Percentiles rank a stretch among this genome's conserved stretches.
phyloP scores from a whole-genome alignment of 2,113 vertebrate species.

The Thunnus thynnus region DNA sequence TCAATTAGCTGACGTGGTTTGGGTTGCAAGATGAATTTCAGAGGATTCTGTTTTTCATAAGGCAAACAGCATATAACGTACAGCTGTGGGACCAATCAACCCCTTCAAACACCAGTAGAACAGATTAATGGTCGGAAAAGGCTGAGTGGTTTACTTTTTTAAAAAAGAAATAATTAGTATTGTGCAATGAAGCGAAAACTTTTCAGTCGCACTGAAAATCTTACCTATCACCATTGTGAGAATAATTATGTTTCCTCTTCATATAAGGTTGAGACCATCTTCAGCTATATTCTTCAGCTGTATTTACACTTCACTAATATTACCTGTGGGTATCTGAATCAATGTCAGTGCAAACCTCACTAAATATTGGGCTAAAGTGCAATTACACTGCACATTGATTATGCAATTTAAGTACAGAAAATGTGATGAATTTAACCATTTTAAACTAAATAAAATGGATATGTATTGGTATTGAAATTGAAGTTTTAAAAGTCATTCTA shows the following conservation, averaged over 20 bases:
- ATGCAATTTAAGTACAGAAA: background rate
- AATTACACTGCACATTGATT: background rate
- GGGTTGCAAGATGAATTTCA: conserved; percentile 72
- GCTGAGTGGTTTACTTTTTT: conserved; percentile 43
- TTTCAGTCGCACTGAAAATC: background rate
- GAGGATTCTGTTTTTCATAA: conserved; percentile 56
- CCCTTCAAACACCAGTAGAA: conserved; percentile 39
- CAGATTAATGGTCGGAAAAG: conserved; percentile 53
- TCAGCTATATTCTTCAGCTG: background rate
- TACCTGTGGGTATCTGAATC: background rate
- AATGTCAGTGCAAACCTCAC: background rate
- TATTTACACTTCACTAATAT: conserved; percentile 3
- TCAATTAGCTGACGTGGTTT: conserved; percentile 80
- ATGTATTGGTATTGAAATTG: no score
- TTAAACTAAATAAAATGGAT: no score
- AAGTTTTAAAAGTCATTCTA: no score
- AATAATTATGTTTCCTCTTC: background rate
- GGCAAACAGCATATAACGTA: conserved; percentile 43
- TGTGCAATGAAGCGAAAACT: background rate
- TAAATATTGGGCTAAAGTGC: background rate
- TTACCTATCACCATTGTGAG: background rate
- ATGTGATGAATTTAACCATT: no score
- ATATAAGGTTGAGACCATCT: background rate
- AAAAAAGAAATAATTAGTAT: conserved; percentile 22
- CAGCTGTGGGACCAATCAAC: conserved; percentile 68